phyloP scores from a whole-genome alignment of 1,140 invertebrate genomes.

The Macrobrachium nipponense region DNA sequence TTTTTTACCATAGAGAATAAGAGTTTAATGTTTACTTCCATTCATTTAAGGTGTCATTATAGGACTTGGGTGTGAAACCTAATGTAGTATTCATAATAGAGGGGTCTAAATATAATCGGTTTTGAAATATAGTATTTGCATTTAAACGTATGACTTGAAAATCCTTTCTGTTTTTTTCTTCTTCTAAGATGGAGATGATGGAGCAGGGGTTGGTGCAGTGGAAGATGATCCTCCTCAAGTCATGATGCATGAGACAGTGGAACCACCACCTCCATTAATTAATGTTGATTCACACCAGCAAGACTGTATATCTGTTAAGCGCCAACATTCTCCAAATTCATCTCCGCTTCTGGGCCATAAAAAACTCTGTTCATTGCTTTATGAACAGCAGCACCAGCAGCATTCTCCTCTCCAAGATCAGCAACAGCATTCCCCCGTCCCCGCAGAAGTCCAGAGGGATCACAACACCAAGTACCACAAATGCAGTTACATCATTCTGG shows the following conservation, averaged over 20 bases:
- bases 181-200: constrained; percentile 27
- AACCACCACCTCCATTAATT: constrained; percentile 47
- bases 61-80: too few species aligned
- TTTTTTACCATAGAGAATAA: too few species aligned
- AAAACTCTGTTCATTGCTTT: constrained; percentile 38
- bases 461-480: neutral
- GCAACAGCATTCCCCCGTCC: neutral
- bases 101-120: too few species aligned
- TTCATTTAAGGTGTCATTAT: too few species aligned
- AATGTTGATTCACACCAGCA: constrained; percentile 13
- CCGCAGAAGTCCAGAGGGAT: neutral
- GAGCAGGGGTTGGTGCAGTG: neutral
- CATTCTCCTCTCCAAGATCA: constrained; percentile 1
- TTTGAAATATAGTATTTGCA: too few species aligned
- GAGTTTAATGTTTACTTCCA: too few species aligned
- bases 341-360: constrained; percentile 46
- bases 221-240: constrained; percentile 34
- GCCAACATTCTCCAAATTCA: constrained; percentile 39
- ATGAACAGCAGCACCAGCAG: neutral
- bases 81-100: too few species aligned
- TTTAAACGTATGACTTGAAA: too few species aligned
- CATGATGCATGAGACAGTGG: constrained; percentile 46
- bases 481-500: constrained; percentile 49
- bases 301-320: constrained; percentile 12
- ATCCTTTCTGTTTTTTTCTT: neutral